These are phyloP conservation scores for Astyanax mexicanus DNA, from an alignment of 2,797 vertebrate genomes.

Conservation along the genomic window DNA sequence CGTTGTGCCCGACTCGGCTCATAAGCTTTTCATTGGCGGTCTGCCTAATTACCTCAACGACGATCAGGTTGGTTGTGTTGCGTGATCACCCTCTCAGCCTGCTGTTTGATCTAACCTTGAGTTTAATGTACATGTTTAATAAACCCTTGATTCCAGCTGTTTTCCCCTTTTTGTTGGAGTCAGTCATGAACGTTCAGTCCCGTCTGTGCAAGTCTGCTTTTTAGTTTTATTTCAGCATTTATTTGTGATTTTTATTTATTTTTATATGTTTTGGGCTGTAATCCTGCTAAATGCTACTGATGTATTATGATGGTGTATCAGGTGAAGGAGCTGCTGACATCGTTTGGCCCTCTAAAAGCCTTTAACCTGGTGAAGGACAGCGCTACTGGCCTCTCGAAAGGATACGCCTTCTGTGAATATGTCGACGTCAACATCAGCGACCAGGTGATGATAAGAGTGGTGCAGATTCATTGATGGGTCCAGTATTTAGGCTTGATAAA, in stretches of 20 bases:
- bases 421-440: slow-evolving; percentile 95
- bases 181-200: background rate
- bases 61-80: slow-evolving; percentile 84
- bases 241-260: background rate
- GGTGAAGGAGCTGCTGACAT: slow-evolving; percentile 93
- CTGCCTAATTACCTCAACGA: slow-evolving; percentile 95
- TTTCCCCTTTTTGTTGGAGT: background rate
- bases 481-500: too few species aligned
- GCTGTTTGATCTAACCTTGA: background rate
- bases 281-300: too few species aligned
- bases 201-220: too few species aligned
- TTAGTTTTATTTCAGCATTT: too few species aligned
- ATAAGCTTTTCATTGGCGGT: slow-evolving; percentile 94
- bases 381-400: slow-evolving; percentile 92
- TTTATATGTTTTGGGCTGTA: background rate
- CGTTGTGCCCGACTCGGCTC: slow-evolving; percentile 93
- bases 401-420: slow-evolving; percentile 96
- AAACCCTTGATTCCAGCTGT: background rate
- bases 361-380: slow-evolving; percentile 97
- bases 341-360: slow-evolving; percentile 92
- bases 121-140: background rate
- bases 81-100: too few species aligned
- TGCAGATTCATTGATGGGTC: too few species aligned
- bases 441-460: slow-evolving; percentile 77
- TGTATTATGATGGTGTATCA: slow-evolving; percentile 61